Evolutionary conservation across 1,140 invertebrate genomes (phyloP).

Genomic region (Matsumurasca onukii): DNA sequence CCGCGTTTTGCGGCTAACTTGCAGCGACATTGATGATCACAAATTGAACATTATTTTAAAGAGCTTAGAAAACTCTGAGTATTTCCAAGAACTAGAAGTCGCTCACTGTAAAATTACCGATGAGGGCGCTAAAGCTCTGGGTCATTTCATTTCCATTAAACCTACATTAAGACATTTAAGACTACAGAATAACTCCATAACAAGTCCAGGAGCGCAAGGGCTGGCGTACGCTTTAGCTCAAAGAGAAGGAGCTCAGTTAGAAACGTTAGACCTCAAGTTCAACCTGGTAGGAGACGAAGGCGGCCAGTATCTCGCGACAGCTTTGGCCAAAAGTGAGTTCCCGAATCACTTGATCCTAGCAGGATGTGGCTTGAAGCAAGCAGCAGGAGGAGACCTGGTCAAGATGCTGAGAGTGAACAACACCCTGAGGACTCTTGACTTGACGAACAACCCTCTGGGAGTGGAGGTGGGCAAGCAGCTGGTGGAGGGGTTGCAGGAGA

Average conservation of each 20-base stretch:
- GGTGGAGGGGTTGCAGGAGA: slow-evolving; percentile 14
- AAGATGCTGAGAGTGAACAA: slow-evolving; percentile 45
- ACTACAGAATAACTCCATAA: slow-evolving; percentile 46
- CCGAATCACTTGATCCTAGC: slow-evolving; percentile 43
- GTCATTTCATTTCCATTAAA: slow-evolving; percentile 42
- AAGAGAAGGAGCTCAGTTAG: slow-evolving; percentile 39
- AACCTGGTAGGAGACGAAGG: slow-evolving; percentile 47
- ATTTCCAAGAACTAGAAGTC: slow-evolving; percentile 45
- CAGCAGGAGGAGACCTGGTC: slow-evolving; percentile 42
- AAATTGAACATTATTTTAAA: slow-evolving; percentile 44
- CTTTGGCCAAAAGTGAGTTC: slow-evolving; percentile 43
- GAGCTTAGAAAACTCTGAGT: slow-evolving; percentile 43
- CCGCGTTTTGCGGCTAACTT: slow-evolving; percentile 43
- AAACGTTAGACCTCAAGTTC: slow-evolving; percentile 45
- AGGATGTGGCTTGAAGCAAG: slow-evolving; percentile 43
- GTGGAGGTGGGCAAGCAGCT: slow-evolving; percentile 42
- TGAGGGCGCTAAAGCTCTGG: slow-evolving; percentile 46
- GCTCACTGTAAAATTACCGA: slow-evolving; percentile 46
- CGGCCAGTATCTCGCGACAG: slow-evolving; percentile 44
- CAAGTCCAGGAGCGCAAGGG: slow-evolving; percentile 38
- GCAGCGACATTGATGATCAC: slow-evolving; percentile 42
- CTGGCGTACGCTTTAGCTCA: slow-evolving; percentile 41
- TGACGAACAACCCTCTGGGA: slow-evolving; percentile 47
- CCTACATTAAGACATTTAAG: slow-evolving; percentile 42
- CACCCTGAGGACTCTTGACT: slow-evolving; percentile 43